Conservation (phyloP, 2,113 vertebrate species). For the Deroptyus accipitrinus region DNA sequence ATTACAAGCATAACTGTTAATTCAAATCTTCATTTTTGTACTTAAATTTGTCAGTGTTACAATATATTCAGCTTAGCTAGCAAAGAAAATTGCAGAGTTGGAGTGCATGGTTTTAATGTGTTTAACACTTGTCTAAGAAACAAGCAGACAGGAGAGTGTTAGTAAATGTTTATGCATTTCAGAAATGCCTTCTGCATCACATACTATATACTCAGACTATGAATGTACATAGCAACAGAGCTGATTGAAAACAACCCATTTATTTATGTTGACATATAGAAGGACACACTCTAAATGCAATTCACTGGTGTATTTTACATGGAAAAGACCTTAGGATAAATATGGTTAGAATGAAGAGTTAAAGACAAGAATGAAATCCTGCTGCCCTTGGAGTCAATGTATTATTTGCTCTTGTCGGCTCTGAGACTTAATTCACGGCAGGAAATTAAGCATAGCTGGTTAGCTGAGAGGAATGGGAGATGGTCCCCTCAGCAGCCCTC, state of each 20-base stretch:
- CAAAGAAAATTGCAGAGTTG: not conserved
- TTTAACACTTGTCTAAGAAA: slow-evolving; percentile 46
- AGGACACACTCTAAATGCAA: not conserved
- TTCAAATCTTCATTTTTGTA: not conserved
- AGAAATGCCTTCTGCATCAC: slow-evolving; percentile 66
- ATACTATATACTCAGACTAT: slow-evolving; percentile 17
- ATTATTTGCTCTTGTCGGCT: not conserved
- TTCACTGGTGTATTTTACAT: not conserved
- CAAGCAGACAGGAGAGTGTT: slow-evolving; percentile 45
- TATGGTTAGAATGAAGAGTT: not conserved
- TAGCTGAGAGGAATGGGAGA: not conserved
- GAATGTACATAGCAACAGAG: slow-evolving; percentile 42
- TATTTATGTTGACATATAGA: slow-evolving; percentile 2
- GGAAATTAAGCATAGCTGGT: not conserved
- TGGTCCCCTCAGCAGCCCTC: not conserved
- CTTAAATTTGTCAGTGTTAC: not conserved
- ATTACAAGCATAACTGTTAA: not conserved
- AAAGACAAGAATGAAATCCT: not conserved
- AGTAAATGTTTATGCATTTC: slow-evolving; percentile 72
- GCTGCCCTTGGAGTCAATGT: not conserved
- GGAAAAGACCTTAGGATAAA: not conserved
- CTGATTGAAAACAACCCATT: slow-evolving; percentile 21
- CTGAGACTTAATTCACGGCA: not conserved
- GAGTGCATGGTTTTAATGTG: slow-evolving; percentile 2
- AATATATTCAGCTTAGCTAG: not conserved